Conservation (phyloP, 2,113 vertebrate genomes). For the Pontoporia blainvillei region DNA sequence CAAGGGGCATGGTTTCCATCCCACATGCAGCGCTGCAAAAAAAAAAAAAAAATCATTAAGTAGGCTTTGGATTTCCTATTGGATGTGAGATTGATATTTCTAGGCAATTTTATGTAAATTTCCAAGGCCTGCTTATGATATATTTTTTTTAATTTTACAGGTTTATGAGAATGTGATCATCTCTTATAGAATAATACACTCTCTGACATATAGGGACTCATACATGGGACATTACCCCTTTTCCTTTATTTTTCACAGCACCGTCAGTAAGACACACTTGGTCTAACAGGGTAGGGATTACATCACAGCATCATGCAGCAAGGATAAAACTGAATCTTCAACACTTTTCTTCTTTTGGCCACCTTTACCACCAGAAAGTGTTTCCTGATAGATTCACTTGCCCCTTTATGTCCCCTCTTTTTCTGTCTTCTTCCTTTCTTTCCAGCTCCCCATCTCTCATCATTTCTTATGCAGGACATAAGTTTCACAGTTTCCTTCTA, state of each 20-base stretch:
- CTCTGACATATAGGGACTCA: not conserved
- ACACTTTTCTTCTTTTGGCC: not conserved
- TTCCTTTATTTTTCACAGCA: not conserved
- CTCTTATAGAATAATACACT: not conserved
- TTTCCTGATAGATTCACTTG: not conserved
- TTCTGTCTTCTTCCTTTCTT: not conserved
- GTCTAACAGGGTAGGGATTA: not conserved
- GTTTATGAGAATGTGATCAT: not conserved
- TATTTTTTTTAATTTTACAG: not conserved
- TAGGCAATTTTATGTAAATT: not conserved
- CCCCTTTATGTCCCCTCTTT: not conserved
- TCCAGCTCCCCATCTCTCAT: not conserved
- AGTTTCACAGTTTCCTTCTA: not conserved
- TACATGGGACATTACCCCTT: not conserved
- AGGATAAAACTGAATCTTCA: not conserved
- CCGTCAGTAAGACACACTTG: not conserved
- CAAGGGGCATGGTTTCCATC: no score
- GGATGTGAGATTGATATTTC: not conserved
- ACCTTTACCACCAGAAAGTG: not conserved
- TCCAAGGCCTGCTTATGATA: not conserved
- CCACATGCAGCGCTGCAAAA: no score
- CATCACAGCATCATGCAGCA: not conserved
- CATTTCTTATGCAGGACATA: not conserved
- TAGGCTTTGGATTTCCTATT: not conserved
- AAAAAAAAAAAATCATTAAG: not conserved